phyloP scores from a whole-genome alignment of 2,888 invertebrate species.

The Anoplius nigerrimus region DNA sequence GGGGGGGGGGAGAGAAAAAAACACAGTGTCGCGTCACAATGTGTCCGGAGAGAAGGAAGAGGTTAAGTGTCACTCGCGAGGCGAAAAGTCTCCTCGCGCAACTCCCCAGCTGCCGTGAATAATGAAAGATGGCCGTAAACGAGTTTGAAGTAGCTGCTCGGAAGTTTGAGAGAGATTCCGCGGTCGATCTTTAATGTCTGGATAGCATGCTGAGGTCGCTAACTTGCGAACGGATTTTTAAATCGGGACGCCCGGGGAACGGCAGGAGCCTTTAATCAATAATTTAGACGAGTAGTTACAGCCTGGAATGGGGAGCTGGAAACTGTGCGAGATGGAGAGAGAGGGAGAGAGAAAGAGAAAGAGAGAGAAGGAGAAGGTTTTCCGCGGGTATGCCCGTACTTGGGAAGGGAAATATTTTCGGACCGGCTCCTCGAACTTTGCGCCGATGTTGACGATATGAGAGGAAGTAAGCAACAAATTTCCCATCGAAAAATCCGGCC shows the following conservation, averaged over 20 bases:
- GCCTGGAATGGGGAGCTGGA: no score
- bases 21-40: not conserved
- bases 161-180: slow-evolving; percentile 6
- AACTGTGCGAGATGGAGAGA: slow-evolving; percentile 1
- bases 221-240: no score
- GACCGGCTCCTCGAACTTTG: no score
- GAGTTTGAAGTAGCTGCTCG: slow-evolving; percentile 16
- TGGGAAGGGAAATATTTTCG: no score
- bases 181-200: no score
- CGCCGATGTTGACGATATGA: no score
- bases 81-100: slow-evolving; percentile 1
- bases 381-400: not conserved
- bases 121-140: slow-evolving; percentile 14
- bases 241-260: no score
- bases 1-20: not conserved
- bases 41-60: slow-evolving; percentile 7
- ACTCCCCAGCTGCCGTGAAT: slow-evolving; percentile 5
- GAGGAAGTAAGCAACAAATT: no score
- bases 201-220: no score
- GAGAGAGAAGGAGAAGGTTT: slow-evolving; percentile 47
- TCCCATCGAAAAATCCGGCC: no score
- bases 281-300: no score
- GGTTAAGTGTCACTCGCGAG: not conserved
- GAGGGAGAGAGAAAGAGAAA: slow-evolving; percentile 29
- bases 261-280: no score